Conservation (phyloP, 2,113 vertebrate species). For the Platysteira castanea region DNA sequence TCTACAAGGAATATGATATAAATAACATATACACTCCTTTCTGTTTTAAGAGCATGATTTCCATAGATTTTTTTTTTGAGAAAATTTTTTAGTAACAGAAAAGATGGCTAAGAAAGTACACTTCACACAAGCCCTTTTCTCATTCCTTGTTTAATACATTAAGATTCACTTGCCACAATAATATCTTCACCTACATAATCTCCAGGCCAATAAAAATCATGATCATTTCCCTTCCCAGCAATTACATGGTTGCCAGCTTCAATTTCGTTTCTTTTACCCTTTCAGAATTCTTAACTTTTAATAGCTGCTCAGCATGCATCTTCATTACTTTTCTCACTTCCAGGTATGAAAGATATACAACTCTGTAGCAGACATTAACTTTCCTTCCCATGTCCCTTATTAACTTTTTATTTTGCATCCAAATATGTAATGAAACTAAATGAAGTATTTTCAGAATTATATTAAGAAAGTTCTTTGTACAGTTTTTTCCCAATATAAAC, state of each 20-base stretch:
- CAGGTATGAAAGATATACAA: background rate
- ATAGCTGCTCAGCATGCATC: background rate
- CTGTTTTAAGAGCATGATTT: background rate
- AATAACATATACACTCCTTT: background rate
- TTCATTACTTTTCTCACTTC: background rate
- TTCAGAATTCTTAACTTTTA: conserved; percentile 5
- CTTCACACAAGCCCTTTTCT: background rate
- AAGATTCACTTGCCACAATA: background rate
- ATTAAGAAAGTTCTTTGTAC: background rate
- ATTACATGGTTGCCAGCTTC: conserved; percentile 10
- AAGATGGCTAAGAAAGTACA: background rate
- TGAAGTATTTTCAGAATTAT: background rate
- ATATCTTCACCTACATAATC: background rate
- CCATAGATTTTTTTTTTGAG: background rate
- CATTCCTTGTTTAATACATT: background rate
- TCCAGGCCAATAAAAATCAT: background rate
- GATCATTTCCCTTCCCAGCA: background rate
- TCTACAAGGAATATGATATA: background rate
- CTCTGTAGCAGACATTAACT: background rate
- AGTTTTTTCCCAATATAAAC: background rate
- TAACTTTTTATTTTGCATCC: background rate
- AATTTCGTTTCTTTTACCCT: background rate
- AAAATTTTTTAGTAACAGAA: background rate
- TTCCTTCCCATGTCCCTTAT: background rate
- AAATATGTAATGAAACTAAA: background rate